phyloP scores from a whole-genome alignment of 1,140 invertebrate genomes.

The Delia radicum region DNA sequence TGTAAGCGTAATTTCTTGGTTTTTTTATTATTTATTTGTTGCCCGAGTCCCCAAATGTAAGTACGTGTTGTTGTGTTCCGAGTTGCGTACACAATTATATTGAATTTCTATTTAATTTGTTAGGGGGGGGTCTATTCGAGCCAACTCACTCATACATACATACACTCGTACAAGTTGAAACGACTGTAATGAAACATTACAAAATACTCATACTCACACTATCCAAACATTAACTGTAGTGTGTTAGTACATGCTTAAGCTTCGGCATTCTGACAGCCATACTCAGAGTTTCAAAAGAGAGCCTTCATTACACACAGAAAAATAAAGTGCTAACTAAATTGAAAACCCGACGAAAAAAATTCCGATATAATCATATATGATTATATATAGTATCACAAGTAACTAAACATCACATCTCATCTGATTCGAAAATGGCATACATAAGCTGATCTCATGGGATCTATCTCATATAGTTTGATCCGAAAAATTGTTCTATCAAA shows the following conservation, averaged over 20 bases:
- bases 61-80: background rate
- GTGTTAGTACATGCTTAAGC: background rate
- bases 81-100: constrained; percentile 5
- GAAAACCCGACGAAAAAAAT: no score
- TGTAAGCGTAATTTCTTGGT: background rate
- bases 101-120: background rate
- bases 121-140: background rate
- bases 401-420: no score
- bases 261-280: background rate
- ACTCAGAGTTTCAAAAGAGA: no score
- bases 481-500: no score
- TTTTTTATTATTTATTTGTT: background rate
- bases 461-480: no score
- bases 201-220: background rate
- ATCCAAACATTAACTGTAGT: background rate
- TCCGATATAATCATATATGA: no score
- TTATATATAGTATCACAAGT: no score
- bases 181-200: background rate
- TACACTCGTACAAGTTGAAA: background rate
- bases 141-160: background rate
- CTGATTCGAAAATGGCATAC: no score
- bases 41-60: background rate
- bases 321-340: no score
- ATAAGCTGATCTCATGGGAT: no score
- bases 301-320: no score